Evolutionary conservation across 2,888 invertebrate species (phyloP), one percentile per base, ranked within the genome.

Genomic region (Coenonympha arcania): DNA sequence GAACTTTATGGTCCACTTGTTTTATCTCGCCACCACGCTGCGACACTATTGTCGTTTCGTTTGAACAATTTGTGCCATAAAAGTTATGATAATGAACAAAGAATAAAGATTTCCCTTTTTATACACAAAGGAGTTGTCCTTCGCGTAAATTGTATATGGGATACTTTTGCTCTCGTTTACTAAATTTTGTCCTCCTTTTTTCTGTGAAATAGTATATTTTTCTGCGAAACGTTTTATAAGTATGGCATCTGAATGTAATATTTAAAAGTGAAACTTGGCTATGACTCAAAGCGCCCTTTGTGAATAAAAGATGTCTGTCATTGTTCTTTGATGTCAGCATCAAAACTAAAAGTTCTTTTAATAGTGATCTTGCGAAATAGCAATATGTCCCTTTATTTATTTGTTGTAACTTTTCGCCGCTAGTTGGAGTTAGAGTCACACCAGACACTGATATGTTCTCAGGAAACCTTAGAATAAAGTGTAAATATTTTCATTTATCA

Each of bases 1-100:
- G 71, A 73, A 75, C 76, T 84, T 84, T 80, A 84, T 75, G 79
- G 75, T 71, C 75, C 76, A 80, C 76, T 79, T 75, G 79, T 68
- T 81, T 79, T 81, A 79, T 81, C 65, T 68, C 63, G 62, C 63
- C 41, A 69, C 71, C 66, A 70, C 71, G 71, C 71, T 69, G 73
- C 68, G 69, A 72, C 75, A 77, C 78, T 79, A 77, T 76, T 73
- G 69, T 68, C 71, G 62, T 75, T 73, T 69, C 70, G 70, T 74
- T 72, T 69, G 62, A 68, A 68, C 69, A 71, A 75, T 69, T 69
- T 70, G 66, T 69, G 54, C 56, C 48, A 58, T 59, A 60, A 61
- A 63, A 60, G 56, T 59, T 60, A 62, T 62, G 57, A 60, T 63
- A 58, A 62, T 63, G 64, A 65, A 65, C 63, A 63, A 64, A 64